A percentile compares a stretch with the other conserved stretches of the same genome.
phyloP scores from a whole-genome alignment of 2,113 vertebrate species.

The Nothocercus julius region DNA sequence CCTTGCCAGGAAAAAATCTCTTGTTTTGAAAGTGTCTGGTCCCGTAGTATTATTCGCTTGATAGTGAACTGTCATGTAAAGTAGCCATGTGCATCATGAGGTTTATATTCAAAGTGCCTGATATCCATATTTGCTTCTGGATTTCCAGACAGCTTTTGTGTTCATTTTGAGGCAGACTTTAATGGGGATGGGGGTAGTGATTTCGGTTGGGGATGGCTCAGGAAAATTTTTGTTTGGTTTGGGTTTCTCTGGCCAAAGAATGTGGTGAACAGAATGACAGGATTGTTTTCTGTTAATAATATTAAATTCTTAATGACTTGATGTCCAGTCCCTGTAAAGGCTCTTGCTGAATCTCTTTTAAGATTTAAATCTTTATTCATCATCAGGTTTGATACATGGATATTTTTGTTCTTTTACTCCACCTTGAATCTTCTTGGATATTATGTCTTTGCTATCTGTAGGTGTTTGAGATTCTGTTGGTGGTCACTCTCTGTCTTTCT shows the following conservation, averaged over 20 bases:
- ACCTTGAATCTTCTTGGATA: background rate
- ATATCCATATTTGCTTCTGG: background rate
- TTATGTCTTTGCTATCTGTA: background rate
- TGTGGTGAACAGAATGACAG: background rate
- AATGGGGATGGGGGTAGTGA: background rate
- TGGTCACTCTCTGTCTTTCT: background rate
- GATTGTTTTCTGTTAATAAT: background rate
- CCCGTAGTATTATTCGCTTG: background rate
- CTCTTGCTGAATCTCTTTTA: background rate
- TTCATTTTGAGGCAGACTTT: background rate
- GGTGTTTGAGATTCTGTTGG: background rate
- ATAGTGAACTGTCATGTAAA: background rate
- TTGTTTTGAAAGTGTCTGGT: background rate
- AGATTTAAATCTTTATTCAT: background rate
- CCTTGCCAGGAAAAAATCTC: background rate
- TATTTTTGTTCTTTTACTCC: background rate
- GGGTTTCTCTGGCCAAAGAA: background rate
- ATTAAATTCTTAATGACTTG: constrained; percentile 6
- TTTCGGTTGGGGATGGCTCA: no score
- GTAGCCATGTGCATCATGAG: background rate
- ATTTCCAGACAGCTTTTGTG: background rate
- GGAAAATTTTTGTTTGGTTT: background rate
- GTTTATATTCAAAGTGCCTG: background rate
- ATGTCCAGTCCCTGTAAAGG: background rate
- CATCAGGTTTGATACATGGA: accelerated